phyloP scores from a whole-genome alignment of 2,113 vertebrate genomes.

The Cephalophus harveyi region DNA sequence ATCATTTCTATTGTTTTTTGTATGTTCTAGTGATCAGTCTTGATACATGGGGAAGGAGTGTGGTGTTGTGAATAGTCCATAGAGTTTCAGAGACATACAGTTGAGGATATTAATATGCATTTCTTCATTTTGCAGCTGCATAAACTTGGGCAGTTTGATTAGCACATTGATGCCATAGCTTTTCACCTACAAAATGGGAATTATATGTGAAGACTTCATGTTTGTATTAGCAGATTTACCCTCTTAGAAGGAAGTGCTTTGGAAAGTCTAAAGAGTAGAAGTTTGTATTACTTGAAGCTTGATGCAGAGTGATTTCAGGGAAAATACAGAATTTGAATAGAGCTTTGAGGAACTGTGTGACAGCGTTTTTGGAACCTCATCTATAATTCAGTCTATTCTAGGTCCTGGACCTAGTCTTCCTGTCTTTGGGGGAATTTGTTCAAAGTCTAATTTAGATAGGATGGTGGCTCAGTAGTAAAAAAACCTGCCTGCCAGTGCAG shows the following conservation, averaged over 20 bases:
- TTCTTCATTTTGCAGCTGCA: neutral
- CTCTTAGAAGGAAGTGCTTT: neutral
- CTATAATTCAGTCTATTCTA: neutral
- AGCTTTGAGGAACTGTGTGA: neutral
- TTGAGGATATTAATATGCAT: neutral
- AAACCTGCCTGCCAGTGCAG: neutral
- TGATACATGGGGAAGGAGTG: neutral
- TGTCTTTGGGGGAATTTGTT: neutral
- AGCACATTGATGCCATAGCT: neutral
- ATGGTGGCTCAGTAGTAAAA: neutral
- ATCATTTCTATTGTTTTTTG: neutral
- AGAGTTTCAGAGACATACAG: neutral
- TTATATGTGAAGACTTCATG: neutral
- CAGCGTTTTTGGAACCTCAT: neutral
- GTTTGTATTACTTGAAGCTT: neutral
- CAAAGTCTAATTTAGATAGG: neutral
- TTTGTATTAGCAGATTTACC: neutral
- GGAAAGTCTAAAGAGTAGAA: neutral
- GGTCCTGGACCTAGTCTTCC: neutral
- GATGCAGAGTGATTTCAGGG: neutral
- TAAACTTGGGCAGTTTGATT: neutral
- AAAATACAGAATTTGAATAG: neutral
- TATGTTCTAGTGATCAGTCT: neutral
- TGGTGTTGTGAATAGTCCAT: neutral
- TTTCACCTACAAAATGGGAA: neutral